Evolutionary conservation across 2,113 vertebrate genomes (phyloP).

Genomic region (Nerophis ophidion): DNA sequence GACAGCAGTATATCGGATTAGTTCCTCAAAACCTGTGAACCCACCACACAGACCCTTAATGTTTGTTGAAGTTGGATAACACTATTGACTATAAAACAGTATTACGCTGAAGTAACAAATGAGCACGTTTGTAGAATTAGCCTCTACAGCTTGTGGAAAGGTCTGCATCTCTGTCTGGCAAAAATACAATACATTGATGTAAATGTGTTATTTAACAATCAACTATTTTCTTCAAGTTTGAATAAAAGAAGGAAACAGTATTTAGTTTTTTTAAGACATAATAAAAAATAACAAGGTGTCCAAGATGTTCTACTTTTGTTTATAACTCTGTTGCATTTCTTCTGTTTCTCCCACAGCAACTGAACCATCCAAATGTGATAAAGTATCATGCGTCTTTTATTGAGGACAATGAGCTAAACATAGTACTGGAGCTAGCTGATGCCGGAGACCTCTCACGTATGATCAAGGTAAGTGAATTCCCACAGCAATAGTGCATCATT

Average conservation of each 20-base stretch:
- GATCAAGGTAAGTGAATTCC: slow-evolving; percentile 84
- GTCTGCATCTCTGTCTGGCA: not conserved
- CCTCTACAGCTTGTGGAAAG: too few species aligned
- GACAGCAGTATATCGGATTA: not conserved
- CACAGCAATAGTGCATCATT: slow-evolving; percentile 1
- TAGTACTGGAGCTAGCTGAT: slow-evolving; percentile 95
- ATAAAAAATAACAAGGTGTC: too few species aligned
- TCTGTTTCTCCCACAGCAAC: slow-evolving; percentile 77
- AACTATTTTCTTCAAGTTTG: not conserved
- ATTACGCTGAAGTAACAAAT: not conserved
- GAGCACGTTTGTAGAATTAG: not conserved
- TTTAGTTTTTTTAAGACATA: not conserved
- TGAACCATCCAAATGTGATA: slow-evolving; percentile 98
- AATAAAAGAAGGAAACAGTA: not conserved
- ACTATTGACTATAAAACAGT: not conserved
- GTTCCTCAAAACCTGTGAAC: not conserved
- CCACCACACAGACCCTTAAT: not conserved
- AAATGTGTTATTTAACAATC: not conserved
- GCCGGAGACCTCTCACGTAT: slow-evolving; percentile 96
- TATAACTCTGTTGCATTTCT: slow-evolving; percentile 3
- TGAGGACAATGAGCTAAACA: slow-evolving; percentile 96
- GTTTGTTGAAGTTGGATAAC: too few species aligned
- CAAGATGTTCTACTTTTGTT: slow-evolving; percentile 5
- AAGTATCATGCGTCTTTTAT: slow-evolving; percentile 99
- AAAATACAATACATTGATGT: not conserved